These are phyloP conservation scores for Acleris literana DNA, from an alignment of 2,888 invertebrate genomes.

Conservation along the genomic window DNA sequence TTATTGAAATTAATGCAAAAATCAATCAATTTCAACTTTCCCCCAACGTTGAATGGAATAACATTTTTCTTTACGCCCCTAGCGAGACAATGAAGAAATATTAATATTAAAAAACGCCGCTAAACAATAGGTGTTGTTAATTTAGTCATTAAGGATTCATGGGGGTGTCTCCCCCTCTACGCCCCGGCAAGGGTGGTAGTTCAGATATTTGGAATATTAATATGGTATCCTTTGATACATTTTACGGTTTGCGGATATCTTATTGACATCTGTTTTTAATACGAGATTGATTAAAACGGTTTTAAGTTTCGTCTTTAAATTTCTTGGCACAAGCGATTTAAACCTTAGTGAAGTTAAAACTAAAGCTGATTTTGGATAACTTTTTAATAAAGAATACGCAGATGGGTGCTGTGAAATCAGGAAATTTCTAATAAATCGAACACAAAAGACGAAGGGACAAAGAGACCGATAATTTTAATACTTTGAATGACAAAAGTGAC, in stretches of 20 bases:
- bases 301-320: conserved; percentile 29
- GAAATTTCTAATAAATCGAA: conserved; percentile 43
- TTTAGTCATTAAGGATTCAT: conserved; percentile 81
- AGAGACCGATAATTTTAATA: conserved; percentile 74
- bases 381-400: conserved; percentile 14
- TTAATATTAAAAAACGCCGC: conserved; percentile 78
- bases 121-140: conserved; percentile 83
- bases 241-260: conserved; percentile 39
- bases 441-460: conserved; percentile 59
- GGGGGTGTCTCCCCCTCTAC: conserved; percentile 53
- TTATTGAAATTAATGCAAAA: conserved; percentile 82
- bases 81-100: conserved; percentile 72
- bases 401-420: conserved; percentile 48
- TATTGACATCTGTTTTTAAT: conserved; percentile 41
- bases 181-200: conserved; percentile 44
- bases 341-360: conserved; percentile 19
- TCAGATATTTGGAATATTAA: conserved; percentile 51
- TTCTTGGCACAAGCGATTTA: conserved; percentile 15
- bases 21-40: conserved; percentile 76
- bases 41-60: conserved; percentile 48
- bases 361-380: conserved; percentile 9
- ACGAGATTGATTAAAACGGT: conserved; percentile 31
- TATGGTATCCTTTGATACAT: conserved; percentile 52
- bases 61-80: conserved; percentile 59
- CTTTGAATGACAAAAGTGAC: conserved; percentile 75